Conservation (phyloP, 2,797 vertebrate species). For the Platyrinchus mystaceus region DNA sequence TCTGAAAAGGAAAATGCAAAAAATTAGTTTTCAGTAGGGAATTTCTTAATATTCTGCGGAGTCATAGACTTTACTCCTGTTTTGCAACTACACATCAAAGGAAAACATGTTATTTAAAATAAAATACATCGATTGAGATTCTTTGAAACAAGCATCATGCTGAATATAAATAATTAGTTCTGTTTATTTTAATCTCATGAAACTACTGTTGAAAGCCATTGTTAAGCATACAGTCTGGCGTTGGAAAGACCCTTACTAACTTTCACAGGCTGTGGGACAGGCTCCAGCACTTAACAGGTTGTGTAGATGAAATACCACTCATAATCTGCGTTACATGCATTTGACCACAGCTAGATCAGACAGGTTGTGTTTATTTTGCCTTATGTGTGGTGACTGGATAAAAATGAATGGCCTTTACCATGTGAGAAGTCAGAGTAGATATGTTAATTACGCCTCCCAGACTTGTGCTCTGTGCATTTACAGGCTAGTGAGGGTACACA, state of each 20-base stretch:
- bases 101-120: conserved; percentile 4
- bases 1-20: conserved; percentile 25
- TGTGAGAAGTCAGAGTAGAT: background rate
- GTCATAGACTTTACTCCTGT: background rate
- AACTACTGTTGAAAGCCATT: background rate
- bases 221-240: background rate
- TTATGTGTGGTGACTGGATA: background rate
- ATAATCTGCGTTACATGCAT: background rate
- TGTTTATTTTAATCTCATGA: conserved; percentile 23
- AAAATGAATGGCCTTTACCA: background rate
- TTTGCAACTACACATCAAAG: conserved; percentile 29
- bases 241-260: background rate
- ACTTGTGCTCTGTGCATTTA: background rate
- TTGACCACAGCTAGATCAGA: background rate
- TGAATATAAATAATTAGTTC: conserved; percentile 20
- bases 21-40: background rate
- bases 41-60: background rate
- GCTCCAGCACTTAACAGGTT: background rate
- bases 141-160: conserved; percentile 16
- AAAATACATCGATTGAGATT: background rate
- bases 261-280: background rate
- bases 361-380: background rate
- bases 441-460: background rate
- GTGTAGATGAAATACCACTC: background rate
- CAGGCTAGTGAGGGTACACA: background rate